A percentile compares a stretch with the other conserved stretches of the same genome.
These are phyloP conservation scores for Electrona antarctica DNA, from an alignment of 2,113 vertebrate species.

Conservation along the genomic window DNA sequence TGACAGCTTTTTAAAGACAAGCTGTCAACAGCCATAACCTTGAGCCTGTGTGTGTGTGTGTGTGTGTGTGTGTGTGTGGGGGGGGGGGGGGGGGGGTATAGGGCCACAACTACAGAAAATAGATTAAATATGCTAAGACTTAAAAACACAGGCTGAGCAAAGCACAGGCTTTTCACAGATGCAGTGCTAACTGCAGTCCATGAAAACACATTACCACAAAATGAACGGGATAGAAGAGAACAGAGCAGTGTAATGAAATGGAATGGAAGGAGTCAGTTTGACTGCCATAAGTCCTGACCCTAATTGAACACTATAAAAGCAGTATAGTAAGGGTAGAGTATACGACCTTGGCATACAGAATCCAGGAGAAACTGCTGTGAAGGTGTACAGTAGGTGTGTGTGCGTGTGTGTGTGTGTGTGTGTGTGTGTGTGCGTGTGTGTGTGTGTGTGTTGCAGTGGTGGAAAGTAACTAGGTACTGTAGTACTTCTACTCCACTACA, in stretches of 20 bases:
- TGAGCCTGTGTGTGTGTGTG: conserved; percentile 59
- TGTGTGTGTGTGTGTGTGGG: conserved; percentile 27
- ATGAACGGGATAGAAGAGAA: background rate
- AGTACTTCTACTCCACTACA: no score
- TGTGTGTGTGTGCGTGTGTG: no score
- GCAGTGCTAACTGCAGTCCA: no score
- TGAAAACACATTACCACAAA: no score
- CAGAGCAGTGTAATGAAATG: background rate
- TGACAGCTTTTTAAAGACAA: conserved; percentile 78
- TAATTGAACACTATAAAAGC: background rate
- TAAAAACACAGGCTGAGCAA: conserved; percentile 11
- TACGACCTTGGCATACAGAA: conserved; percentile 9
- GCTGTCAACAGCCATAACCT: conserved; percentile 72
- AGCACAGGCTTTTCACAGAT: no score
- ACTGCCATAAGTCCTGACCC: conserved; percentile 14
- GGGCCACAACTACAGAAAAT: conserved; percentile 15
- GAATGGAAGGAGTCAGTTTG: background rate
- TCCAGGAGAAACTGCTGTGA: conserved; percentile 7
- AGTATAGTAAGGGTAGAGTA: background rate
- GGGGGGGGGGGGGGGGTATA: background rate
- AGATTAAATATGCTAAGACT: conserved; percentile 39
- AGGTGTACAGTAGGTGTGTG: conserved; percentile 14
- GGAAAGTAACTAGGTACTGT: no score
- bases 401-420: no score
- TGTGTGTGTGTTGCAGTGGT: conserved; percentile 22